Base-by-base conservation (phyloP, 2,888 invertebrate species). In the Drosophila eohydei region DNA sequence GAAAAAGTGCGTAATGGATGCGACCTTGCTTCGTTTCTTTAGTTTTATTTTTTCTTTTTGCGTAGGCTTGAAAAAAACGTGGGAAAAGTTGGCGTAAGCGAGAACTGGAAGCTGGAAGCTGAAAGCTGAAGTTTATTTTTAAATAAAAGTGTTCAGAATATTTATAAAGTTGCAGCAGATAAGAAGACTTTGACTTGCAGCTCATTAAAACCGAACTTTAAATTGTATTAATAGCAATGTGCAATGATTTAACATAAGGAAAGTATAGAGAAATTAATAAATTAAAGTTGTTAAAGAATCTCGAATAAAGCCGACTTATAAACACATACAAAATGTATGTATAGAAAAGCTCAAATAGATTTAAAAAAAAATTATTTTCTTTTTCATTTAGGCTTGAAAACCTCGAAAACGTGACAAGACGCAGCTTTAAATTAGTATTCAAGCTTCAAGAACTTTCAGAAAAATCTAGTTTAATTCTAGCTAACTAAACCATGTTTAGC, bases 11-110 rank as follows among this genome's bases (percentile, higher is more conserved):
- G 66, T 78, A 50, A 48, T 51, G 32, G 46, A 71, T 44, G 21
- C 62, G 72, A 66, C 73, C 75, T 75, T 75, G 78, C 38, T 36
- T 48, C 12, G 11, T 4, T 62, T 55, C 21, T 16, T 12, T n/a
- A 30, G 26, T 32, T 8, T 41, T 51, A 26, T 52, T 14, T 34
- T 32, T 14, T 21, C 51, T 16, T 14, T 7, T 52, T 68, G 61
- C 74, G 61, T 62, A 68, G 58, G 52, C 55, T 41, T 21, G 54
- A 14, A 40, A 26, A 28, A 26, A 48, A 30, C 76, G 74, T 74
- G 73, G 51, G 70, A 75, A 74, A 63, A 60, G 48, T 70, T 70
- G 26, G 6, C 34, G 12, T 32, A 30, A 44, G 16, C 16, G 9
- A 16, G 12, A 36, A 44, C n/a, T 44, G 14, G 4, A 40, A 21